Evolutionary conservation across 2,113 vertebrate genomes (phyloP).

Genomic region (Tragelaphus buxtoni): DNA sequence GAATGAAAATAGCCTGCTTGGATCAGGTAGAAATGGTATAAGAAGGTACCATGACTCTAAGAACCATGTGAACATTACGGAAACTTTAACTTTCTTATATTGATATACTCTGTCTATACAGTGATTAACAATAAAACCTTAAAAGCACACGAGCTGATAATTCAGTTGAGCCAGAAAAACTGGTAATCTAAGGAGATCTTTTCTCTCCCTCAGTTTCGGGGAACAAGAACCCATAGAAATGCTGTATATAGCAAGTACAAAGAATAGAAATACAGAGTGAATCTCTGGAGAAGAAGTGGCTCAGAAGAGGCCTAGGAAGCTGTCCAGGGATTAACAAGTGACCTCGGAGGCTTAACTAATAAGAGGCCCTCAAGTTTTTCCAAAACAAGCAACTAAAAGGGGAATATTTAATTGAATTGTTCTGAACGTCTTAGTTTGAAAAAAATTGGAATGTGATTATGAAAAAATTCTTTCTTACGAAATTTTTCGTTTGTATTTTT

Average conservation of each 20-base stretch:
- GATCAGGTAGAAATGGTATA: not conserved
- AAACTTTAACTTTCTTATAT: not conserved
- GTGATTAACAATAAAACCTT: not conserved
- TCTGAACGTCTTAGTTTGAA: constrained; percentile 11
- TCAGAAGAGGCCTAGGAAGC: not conserved
- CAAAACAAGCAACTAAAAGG: not conserved
- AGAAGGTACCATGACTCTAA: not conserved
- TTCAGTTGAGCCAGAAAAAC: constrained; percentile 3
- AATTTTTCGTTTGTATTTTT: not conserved
- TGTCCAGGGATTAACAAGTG: not conserved
- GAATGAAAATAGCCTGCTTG: constrained; percentile 9
- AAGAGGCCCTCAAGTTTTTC: not conserved
- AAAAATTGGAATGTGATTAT: constrained; percentile 20
- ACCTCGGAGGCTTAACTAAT: not conserved
- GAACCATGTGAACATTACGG: not conserved
- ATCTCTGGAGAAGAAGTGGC: not conserved
- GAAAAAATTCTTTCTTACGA: constrained; percentile 50
- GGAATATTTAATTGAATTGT: not conserved
- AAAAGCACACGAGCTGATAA: not conserved
- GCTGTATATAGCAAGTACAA: not conserved
- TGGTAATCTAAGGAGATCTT: not conserved
- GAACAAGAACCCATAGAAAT: not conserved
- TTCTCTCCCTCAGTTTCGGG: not conserved
- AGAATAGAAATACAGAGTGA: not conserved
- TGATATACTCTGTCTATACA: not conserved